A percentile compares a stretch with the other conserved stretches of the same genome.
Conservation (phyloP, 2,113 vertebrate species). For the Peromyscus polionotus region DNA sequence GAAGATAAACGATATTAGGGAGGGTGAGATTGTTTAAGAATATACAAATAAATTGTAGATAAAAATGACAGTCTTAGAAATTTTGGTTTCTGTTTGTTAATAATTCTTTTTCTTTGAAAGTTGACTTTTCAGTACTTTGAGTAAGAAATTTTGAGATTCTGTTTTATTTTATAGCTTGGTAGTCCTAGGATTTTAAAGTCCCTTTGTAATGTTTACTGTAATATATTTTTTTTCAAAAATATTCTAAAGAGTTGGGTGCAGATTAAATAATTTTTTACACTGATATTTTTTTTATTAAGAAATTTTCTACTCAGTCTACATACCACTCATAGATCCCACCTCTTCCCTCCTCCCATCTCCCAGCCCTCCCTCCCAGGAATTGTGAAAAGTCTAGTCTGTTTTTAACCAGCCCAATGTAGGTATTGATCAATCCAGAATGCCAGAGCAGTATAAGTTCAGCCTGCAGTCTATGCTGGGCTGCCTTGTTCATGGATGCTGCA, state of each 20-base stretch:
- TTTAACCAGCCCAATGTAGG: not conserved
- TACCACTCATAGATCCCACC: too few relatives aligned
- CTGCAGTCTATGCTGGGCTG: not conserved
- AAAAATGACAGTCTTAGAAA: slow-evolving; percentile 1
- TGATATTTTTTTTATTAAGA: too few relatives aligned
- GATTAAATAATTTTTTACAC: not conserved
- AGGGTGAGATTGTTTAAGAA: slow-evolving; percentile 34
- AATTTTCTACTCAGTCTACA: too few relatives aligned
- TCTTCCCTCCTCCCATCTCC: too few relatives aligned
- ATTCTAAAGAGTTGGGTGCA: slow-evolving; percentile 4
- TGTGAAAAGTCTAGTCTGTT: not conserved
- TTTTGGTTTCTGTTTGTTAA: not conserved
- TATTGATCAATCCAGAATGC: not conserved
- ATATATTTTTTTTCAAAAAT: not conserved
- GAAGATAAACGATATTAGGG: not conserved
- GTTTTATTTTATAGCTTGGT: not conserved
- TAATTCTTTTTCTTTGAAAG: slow-evolving; percentile 46
- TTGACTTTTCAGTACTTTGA: slow-evolving; percentile 41
- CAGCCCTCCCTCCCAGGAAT: not conserved
- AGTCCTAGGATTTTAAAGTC: not conserved
- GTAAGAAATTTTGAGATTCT: slow-evolving; percentile 30
- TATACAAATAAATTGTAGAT: not conserved
- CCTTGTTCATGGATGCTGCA: not conserved
- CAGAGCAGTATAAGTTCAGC: not conserved
- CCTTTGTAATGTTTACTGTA: slow-evolving; percentile 22